Percentiles rank a stretch among this genome's conserved stretches.
Evolutionary conservation across 2,888 invertebrate species (phyloP).

Genomic region (Plagodis dolabraria): DNA sequence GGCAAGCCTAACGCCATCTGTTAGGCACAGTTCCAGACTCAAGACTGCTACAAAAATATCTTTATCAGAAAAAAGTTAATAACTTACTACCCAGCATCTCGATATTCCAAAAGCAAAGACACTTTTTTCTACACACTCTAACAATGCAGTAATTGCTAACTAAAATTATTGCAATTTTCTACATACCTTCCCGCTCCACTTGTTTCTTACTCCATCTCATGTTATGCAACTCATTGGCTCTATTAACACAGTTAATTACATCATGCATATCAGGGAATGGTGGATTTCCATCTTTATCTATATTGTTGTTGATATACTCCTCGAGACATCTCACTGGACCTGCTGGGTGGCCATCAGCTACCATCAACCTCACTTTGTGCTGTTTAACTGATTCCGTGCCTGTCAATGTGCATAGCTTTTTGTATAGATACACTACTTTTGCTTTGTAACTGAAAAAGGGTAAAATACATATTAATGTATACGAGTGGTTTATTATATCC

Average conservation of each 20-base stretch:
- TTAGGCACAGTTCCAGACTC: too few species aligned
- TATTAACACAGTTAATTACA: slow-evolving; percentile 59
- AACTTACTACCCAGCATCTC: too few species aligned
- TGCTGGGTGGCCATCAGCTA: slow-evolving; percentile 50
- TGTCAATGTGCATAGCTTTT: slow-evolving; percentile 54
- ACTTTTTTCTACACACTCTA: too few species aligned
- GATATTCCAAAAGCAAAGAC: too few species aligned
- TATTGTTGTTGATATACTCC: slow-evolving; percentile 55
- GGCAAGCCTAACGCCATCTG: too few species aligned
- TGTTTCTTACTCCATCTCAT: slow-evolving; percentile 51
- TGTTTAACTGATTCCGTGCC: slow-evolving; percentile 49
- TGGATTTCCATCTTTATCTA: slow-evolving; percentile 53
- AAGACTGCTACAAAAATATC: too few species aligned
- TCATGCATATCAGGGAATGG: slow-evolving; percentile 81
- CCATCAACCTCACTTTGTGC: slow-evolving; percentile 51
- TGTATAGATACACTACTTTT: slow-evolving; percentile 54
- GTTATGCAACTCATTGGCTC: slow-evolving; percentile 48
- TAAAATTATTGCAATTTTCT: too few species aligned
- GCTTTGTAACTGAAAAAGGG: slow-evolving; percentile 55
- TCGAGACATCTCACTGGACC: slow-evolving; percentile 64
- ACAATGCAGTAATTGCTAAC: too few species aligned
- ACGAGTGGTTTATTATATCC: background rate
- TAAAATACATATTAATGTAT: background rate
- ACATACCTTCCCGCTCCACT: slow-evolving; percentile 60
- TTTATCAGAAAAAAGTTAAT: too few species aligned